Evolutionary conservation across 2,888 invertebrate genomes (phyloP).

Genomic region (Cataglyphis altisquamis): DNA sequence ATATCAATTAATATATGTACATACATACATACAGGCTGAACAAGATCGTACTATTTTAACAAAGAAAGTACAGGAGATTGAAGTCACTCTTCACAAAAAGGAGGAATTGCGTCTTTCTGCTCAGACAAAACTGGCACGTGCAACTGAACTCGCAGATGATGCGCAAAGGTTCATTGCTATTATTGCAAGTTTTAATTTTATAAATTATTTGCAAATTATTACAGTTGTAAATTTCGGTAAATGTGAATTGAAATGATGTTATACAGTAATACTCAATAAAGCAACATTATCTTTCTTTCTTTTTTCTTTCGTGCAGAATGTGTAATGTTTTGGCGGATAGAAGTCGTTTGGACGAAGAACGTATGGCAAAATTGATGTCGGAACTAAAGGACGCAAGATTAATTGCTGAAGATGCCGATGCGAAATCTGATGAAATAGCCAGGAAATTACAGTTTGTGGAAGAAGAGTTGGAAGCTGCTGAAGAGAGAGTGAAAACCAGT

Average conservation of each 20-base stretch:
- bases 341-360: constrained; percentile 89
- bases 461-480: constrained; percentile 90
- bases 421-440: constrained; percentile 91
- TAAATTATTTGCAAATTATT: background rate
- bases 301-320: constrained; percentile 85
- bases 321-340: constrained; percentile 90
- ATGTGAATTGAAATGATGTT: background rate
- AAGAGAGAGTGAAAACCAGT: constrained; percentile 90
- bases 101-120: constrained; percentile 89
- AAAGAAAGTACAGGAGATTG: constrained; percentile 90
- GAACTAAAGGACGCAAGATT: constrained; percentile 90
- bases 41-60: constrained; percentile 90
- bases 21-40: constrained; percentile 86
- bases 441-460: constrained; percentile 90
- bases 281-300: background rate
- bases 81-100: constrained; percentile 90
- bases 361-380: constrained; percentile 89
- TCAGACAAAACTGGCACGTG: constrained; percentile 89
- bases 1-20: constrained; percentile 10
- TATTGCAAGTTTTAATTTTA: background rate
- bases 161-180: constrained; percentile 88
- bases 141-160: constrained; percentile 91
- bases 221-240: background rate
- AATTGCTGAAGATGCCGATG: constrained; percentile 91
- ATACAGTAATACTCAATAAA: background rate